Conservation (phyloP, 1,140 invertebrate species). For the Euborellia annulipes region DNA sequence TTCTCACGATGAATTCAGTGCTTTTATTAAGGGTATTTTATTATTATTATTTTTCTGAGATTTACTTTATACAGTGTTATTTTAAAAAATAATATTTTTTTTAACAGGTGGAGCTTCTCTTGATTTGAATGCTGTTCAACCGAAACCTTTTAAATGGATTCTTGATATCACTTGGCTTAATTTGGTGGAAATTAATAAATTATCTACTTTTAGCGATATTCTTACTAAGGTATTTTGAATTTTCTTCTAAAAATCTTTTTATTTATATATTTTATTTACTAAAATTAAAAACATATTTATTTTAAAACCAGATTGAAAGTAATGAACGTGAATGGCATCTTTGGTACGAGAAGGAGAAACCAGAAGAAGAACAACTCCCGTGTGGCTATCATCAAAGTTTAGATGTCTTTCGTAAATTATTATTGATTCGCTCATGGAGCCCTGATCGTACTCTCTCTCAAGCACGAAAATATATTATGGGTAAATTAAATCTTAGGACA, state of each 20-base stretch:
- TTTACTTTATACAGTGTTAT: no score
- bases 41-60: background rate
- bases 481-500: slow-evolving; percentile 25
- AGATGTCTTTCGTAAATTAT: slow-evolving; percentile 77
- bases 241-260: background rate
- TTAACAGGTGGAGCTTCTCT: slow-evolving; percentile 80
- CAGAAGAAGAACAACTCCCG: slow-evolving; percentile 81
- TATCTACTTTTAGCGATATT: slow-evolving; percentile 66
- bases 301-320: slow-evolving; percentile 55
- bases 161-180: slow-evolving; percentile 93
- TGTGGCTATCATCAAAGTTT: slow-evolving; percentile 77
- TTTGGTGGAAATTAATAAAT: slow-evolving; percentile 83
- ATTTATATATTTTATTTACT: slow-evolving; percentile 7
- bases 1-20: slow-evolving; percentile 83
- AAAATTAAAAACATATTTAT: no score
- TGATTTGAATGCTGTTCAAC: slow-evolving; percentile 79
- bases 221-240: slow-evolving; percentile 45
- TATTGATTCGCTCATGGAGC: slow-evolving; percentile 87
- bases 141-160: slow-evolving; percentile 92
- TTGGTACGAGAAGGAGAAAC: slow-evolving; percentile 91
- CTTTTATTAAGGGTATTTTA: slow-evolving; percentile 71
- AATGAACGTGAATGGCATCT: slow-evolving; percentile 79
- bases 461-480: slow-evolving; percentile 75
- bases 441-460: slow-evolving; percentile 89
- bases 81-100: no score